Evolutionary conservation across 2,797 vertebrate genomes (phyloP), one percentile per base, ranked within the genome.

Genomic region (Okamejei kenojei): DNA sequence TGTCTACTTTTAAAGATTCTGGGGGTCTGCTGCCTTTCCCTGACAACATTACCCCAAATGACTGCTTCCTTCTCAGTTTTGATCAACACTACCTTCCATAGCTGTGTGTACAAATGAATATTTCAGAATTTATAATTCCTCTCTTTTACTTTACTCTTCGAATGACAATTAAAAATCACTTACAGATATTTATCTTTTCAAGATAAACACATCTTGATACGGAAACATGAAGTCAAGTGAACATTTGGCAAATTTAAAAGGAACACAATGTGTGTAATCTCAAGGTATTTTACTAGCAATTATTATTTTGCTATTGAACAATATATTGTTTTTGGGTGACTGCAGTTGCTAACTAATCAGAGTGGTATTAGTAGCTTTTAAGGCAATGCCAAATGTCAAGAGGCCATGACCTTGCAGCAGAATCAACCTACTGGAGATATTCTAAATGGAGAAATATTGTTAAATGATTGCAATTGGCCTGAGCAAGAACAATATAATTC

Each of bases 401-500:
- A 88, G 63, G 63, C 63, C 63, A 88, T 68, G 65, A 88, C 61
- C 63, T 65, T 35, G 61, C 84, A 88, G 63, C n/a, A 88, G 84
- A 88, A 68, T 68, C 61, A 88, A 88, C 32, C 19, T 68, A 63
- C 84, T 86, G 19, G 82, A 65, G 63, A n/a, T 7, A 32, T 63
- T 86, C 61, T 86, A 86, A 88, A 61, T 88, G 82, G 21, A 88
- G 63, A 2, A 88, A 68, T 32, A 88, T 88, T 88, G 19, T 63
- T 61, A 86, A 65, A 29, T 86, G 82, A 65, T 15, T 86, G 61
- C 58, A 86, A n/a, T 63, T 86, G 61, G 82, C 61, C n/a, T 35
- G 63, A 35, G 84, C 17, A 88, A 88, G 81, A 84, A 88, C 35
- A 21, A 88, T 88, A 63, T 88, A 68, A 88, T 88, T 88, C 63